phyloP scores from a whole-genome alignment of 2,888 invertebrate genomes.

The Capitulum mitella region DNA sequence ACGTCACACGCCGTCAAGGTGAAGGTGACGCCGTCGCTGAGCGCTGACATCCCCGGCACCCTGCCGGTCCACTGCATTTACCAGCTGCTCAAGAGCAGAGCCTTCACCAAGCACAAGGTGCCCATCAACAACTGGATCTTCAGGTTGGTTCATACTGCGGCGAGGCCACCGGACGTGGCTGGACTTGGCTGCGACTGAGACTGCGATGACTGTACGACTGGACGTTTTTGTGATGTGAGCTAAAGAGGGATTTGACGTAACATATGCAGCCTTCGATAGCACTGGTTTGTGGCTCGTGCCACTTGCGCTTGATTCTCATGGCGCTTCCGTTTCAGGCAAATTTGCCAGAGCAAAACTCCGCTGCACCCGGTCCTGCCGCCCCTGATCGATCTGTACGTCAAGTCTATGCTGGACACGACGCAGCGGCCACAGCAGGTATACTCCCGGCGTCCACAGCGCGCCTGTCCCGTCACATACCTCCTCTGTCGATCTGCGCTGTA shows the following conservation, averaged over 20 bases:
- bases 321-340: slow-evolving; percentile 56
- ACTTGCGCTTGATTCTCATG: no score
- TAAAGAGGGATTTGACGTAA: no score
- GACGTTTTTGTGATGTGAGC: no score
- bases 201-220: no score
- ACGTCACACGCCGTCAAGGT: slow-evolving; percentile 93
- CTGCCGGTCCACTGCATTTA: slow-evolving; percentile 94
- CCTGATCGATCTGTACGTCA: slow-evolving; percentile 88
- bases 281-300: no score
- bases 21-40: slow-evolving; percentile 81
- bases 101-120: slow-evolving; percentile 92
- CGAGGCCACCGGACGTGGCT: no score
- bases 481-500: no score
- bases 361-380: slow-evolving; percentile 88
- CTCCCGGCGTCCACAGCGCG: slow-evolving; percentile 7
- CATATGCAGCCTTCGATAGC: no score
- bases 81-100: slow-evolving; percentile 83
- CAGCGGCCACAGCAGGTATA: slow-evolving; percentile 13
- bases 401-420: slow-evolving; percentile 63
- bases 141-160: slow-evolving; percentile 44
- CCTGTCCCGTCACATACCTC: no score
- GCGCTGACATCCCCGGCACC: slow-evolving; percentile 81
- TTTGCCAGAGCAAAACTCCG: slow-evolving; percentile 79
- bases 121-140: slow-evolving; percentile 96
- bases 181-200: no score